Evolutionary conservation across 2,113 vertebrate genomes (phyloP), one percentile per base, ranked within the genome.

Genomic region (Microcebus lehilahytsara): DNA sequence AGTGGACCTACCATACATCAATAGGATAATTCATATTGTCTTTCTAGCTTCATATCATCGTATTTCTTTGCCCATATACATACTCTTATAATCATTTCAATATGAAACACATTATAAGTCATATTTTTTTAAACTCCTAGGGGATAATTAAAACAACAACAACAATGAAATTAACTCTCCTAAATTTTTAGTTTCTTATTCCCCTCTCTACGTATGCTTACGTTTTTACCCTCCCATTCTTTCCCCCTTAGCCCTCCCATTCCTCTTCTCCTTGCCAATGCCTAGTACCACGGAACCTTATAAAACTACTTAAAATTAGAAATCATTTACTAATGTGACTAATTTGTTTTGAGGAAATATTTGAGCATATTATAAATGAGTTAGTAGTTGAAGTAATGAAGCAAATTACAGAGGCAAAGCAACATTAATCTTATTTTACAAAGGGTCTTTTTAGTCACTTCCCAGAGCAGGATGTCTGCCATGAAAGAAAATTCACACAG

Each of bases 281-380:
- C 9, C 51, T n/a, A 62, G 6, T 80, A 30, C 16, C 56, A 7
- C 20, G 49, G 53, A n/a, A 20, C 14, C 42, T 93, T 83, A 49
- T 75, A 30, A 84, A 96, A 71, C 60, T 58, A 49, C 2, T 20
- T 32, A 53, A 84, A 91, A 89, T 88, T 85, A 92, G 87, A 96
- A 80, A 91, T 71, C 32, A 84, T 74, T 95, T 87, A 85, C n/a
- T 91, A 89, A 83, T 72, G 23, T 93, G 78, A 97, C 46, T 81
- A 69, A 97, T 92, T 97, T 91, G 64, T 58, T 89, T 97, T 95
- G 46, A 93, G 77, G 91, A 97, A 91, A 93, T 91, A 94, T 69
- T 94, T 96, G 79, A 95, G 51, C 46, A 25, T 94, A 23, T 93
- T 93, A 87, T 91, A 96, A 96, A 93, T 95, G 87, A 96, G 51